Base-by-base conservation (phyloP, 2,113 vertebrate genomes). In the Cyanoramphus novaezelandiae region DNA sequence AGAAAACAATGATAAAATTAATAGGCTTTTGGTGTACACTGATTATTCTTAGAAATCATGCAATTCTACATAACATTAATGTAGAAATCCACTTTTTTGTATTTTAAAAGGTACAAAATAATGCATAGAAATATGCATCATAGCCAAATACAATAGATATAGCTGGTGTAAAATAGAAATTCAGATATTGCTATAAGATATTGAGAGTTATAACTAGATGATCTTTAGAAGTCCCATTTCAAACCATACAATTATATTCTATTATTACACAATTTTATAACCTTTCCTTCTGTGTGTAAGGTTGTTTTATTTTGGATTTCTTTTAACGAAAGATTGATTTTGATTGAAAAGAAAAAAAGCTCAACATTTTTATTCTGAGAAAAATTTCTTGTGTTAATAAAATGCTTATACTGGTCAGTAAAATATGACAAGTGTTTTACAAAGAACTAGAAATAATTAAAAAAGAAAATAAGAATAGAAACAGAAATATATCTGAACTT, bases 201-300 rank as follows among this genome's bases (percentile, higher is more conserved):
- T 21, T 59, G 2, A 2, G 1, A 0, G 0, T 15, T 29, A 11
- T 15, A 78, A 55, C 8, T 35, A 44, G 10, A 37, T 41, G 8
- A 19, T 12, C 4, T 43, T 78, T n/a, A 65, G 59, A 70, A 5
- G 7, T 67, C 4, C 7, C 2, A 43, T 47, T 28, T 1, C 13
- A 82, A 90, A 64, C 0, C 1, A 28, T 80, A 37, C 35, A 7
- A 50, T 37, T 50, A 7, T 23, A 91, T 33, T 37, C 19, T 74
- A 44, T 50, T 14, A 62, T 35, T 60, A 9, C 20, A 11, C 43
- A 4, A 49, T 43, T 78, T 4, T 55, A 27, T 24, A 59, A 63
- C 3, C 6, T 37, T 55, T 5, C 2, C 17, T 53, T 44, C 14
- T 44, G 17, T 33, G 12, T 71, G 2, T 39, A 64, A 35, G 3